Base-by-base conservation (phyloP, 2,888 invertebrate genomes). In the Volucella inflata region DNA sequence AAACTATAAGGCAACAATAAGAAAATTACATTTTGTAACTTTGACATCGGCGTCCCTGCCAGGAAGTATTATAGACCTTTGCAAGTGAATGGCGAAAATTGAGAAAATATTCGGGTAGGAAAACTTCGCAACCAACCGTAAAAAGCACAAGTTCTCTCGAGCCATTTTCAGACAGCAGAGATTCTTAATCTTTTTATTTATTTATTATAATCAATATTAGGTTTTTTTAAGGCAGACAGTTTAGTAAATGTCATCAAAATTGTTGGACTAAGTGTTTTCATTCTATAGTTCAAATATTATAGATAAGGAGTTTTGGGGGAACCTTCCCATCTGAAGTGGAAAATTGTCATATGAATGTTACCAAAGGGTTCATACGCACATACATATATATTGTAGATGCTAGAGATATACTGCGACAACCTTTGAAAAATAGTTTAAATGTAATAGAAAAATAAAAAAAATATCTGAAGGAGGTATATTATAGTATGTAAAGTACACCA, bases 21-120 rank as follows among this genome's bases (percentile, higher is more conserved):
- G 38, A 12, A 30, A 14, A 38, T 60, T 75, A 21, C 21, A 48
- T 38, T 75, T 48, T 17, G 42, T 62, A 57, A 67, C 57, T 48
- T 68, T 68, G 57, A 51, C 72, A 79, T 40, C 65, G 42, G 64
- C 74, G 78, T 83, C 78, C 64, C 44, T 57, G 44, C 0, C 53
- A 62, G 83, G 78, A 78, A 72, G 74, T n/a, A n/a, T n/a, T n/a
- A n/a, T 78, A 68, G 72, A 55, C 46, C 62, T 51, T 77, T 82
- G 42, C 50, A 82, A 38, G 51, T 46, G 17, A 68, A 60, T 21
- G 72, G 57, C 62, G 72, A 57, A 72, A 78, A 78, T 46, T 46
- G 48, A 74, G 68, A 57, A 38, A 51, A 55, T 55, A 57, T 60
- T 77, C 67, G n/a, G 62, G 67, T 68, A 55, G 48, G 44, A 64